Conservation (phyloP, 1,140 invertebrate genomes). For the Bilobella aurantiaca region DNA sequence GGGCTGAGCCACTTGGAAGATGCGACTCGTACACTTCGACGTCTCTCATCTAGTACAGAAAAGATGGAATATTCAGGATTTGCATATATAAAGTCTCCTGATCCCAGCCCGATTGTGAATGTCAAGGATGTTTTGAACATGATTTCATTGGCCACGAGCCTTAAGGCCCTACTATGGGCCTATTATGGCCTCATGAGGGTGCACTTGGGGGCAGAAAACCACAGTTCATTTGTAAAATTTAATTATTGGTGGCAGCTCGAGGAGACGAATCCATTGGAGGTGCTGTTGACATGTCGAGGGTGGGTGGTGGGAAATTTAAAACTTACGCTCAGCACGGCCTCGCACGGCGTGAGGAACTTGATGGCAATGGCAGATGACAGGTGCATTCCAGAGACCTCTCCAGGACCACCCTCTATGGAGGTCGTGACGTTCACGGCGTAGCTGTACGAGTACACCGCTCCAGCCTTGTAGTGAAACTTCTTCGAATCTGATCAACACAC, state of each 20-base stretch:
- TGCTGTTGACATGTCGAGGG: background rate
- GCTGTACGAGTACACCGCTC: slow-evolving; percentile 51
- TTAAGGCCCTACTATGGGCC: too few relatives aligned
- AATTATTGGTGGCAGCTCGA: background rate
- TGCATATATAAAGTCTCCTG: too few relatives aligned
- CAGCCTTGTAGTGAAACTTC: slow-evolving; percentile 53
- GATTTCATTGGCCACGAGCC: too few relatives aligned
- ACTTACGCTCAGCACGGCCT: slow-evolving; percentile 47
- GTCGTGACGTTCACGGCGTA: slow-evolving; percentile 53
- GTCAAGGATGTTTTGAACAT: too few relatives aligned
- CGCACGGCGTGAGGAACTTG: slow-evolving; percentile 50
- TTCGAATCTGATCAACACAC: too few relatives aligned
- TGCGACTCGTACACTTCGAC: slow-evolving; percentile 29
- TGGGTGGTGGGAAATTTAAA: background rate
- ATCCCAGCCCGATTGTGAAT: background rate
- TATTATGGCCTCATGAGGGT: too few relatives aligned
- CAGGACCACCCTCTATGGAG: slow-evolving; percentile 54
- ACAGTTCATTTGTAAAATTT: background rate
- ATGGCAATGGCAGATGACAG: slow-evolving; percentile 47
- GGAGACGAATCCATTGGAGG: background rate
- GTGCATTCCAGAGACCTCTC: slow-evolving; percentile 54
- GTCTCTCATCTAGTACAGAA: slow-evolving; percentile 21
- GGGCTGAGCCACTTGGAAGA: slow-evolving; percentile 1
- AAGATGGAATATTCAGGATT: background rate
- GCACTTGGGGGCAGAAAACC: background rate